phyloP scores from a whole-genome alignment of 2,113 vertebrate species.

The Nycticorax nycticorax region DNA sequence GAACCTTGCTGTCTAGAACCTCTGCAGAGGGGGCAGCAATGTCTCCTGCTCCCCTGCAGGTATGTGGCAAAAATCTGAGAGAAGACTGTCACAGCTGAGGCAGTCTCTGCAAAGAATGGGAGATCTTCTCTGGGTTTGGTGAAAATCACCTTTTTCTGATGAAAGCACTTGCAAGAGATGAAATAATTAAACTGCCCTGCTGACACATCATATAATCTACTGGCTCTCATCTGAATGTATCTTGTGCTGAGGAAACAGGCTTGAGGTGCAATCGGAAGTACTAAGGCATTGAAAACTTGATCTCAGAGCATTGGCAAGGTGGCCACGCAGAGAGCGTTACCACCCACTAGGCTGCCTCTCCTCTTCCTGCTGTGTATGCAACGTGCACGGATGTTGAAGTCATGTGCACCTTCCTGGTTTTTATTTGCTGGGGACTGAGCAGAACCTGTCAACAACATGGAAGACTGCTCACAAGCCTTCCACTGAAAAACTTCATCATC shows the following conservation, averaged over 20 bases:
- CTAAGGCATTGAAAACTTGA: neutral
- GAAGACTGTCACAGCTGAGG: neutral
- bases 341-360: neutral
- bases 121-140: neutral
- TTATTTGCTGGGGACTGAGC: neutral
- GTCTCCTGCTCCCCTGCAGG: neutral
- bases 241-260: neutral
- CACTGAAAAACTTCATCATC: neutral
- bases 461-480: neutral
- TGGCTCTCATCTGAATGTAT: neutral
- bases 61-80: neutral
- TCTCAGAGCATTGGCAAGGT: neutral
- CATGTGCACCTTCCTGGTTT: neutral
- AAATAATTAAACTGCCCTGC: neutral
- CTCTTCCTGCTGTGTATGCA: neutral
- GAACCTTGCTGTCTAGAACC: neutral
- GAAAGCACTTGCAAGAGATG: neutral
- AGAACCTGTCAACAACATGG: neutral
- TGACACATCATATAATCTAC: accelerated
- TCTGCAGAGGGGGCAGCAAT: neutral
- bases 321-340: neutral
- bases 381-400: neutral
- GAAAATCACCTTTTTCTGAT: neutral
- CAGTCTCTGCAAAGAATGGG: neutral
- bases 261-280: neutral